A percentile compares a stretch with the other conserved stretches of the same genome.
phyloP scores from a whole-genome alignment of 2,797 vertebrate species.

The Schizopygopsis pylzovi region DNA sequence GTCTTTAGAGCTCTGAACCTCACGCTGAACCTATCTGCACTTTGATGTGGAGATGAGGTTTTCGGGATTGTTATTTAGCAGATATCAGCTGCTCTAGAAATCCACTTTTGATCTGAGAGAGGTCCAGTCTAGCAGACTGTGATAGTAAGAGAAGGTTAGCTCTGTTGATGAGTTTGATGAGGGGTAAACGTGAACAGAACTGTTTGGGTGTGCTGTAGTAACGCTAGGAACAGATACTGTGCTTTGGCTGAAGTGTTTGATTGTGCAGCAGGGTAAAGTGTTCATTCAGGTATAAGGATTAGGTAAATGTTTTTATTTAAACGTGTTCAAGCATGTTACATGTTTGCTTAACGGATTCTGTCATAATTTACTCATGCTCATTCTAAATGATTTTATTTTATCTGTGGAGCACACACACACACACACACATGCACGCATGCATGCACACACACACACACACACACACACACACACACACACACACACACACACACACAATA shows the following conservation, averaged over 20 bases:
- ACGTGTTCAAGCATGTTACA: background rate
- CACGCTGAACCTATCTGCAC: slow-evolving; percentile 15
- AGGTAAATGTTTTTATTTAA: background rate
- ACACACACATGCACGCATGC: background rate
- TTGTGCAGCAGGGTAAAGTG: background rate
- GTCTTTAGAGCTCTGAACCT: slow-evolving; percentile 5
- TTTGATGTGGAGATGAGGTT: slow-evolving; percentile 45
- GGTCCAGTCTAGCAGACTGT: background rate
- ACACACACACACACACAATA: background rate
- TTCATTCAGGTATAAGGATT: background rate
- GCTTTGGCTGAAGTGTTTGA: background rate
- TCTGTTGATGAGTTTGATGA: slow-evolving; percentile 11
- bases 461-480: no score
- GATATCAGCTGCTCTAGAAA: slow-evolving; percentile 7
- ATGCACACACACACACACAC: no score
- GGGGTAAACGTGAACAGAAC: background rate
- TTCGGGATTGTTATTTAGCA: slow-evolving; percentile 4
- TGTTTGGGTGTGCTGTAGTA: background rate
- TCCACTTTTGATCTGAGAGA: slow-evolving; percentile 11
- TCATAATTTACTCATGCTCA: background rate
- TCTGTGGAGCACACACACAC: background rate
- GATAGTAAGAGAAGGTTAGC: background rate
- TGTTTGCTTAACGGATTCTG: background rate
- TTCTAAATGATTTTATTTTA: background rate
- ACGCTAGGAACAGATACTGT: background rate